phyloP scores from a whole-genome alignment of 2,888 invertebrate species.

The Drosophila phalerata region DNA sequence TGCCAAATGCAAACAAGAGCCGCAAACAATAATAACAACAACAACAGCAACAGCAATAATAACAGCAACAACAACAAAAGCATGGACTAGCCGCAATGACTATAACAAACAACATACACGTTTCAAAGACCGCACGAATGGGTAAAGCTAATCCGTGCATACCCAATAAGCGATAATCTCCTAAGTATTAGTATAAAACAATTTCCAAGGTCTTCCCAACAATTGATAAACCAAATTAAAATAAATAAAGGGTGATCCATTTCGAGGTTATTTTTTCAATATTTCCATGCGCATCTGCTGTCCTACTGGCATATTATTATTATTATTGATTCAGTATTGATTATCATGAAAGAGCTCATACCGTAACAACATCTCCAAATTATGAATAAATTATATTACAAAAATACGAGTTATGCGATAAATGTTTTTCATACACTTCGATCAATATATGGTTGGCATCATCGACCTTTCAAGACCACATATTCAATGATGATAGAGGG shows the following conservation, averaged over 20 bases:
- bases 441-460: too few relatives aligned
- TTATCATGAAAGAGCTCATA: too few relatives aligned
- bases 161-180: conserved; percentile 9
- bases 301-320: too few relatives aligned
- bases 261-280: too few relatives aligned
- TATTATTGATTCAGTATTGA: too few relatives aligned
- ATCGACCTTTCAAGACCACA: too few relatives aligned
- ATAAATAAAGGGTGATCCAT: neutral
- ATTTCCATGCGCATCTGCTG: too few relatives aligned
- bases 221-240: neutral
- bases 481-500: too few relatives aligned
- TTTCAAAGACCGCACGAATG: conserved; percentile 21
- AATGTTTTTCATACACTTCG: too few relatives aligned
- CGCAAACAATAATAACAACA: conserved; percentile 31
- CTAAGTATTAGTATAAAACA: neutral
- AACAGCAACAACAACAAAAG: conserved; percentile 3
- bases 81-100: conserved; percentile 24
- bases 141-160: conserved; percentile 9
- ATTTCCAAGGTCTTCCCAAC: neutral
- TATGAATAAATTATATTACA: too few relatives aligned
- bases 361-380: too few relatives aligned
- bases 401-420: too few relatives aligned
- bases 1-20: conserved; percentile 56
- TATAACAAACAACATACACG: conserved; percentile 29
- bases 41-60: conserved; percentile 16